A percentile compares a stretch with the other conserved stretches of the same genome.
Conservation (phyloP, 1,140 invertebrate species). For the Drosophila sucinea region DNA sequence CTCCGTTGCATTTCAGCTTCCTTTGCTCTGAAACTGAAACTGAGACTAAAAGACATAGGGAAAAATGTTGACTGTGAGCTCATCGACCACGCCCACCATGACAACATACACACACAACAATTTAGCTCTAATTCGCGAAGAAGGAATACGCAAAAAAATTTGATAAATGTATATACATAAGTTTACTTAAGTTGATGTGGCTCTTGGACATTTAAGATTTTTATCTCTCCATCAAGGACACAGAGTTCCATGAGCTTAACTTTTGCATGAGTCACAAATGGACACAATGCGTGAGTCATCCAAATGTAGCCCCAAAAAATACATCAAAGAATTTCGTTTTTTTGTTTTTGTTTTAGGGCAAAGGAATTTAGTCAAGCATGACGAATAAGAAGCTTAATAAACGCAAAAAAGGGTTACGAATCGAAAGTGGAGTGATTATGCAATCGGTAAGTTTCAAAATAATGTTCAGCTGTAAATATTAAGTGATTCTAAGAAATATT, state of each 20-base stretch:
- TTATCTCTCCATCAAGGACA: conserved; percentile 4
- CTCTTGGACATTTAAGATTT: conserved; percentile 5
- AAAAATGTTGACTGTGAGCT: neutral
- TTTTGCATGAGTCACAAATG: neutral
- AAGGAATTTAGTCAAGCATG: conserved; percentile 1
- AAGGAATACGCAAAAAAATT: neutral
- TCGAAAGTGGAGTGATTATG: neutral
- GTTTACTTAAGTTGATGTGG: neutral
- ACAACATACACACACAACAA: neutral
- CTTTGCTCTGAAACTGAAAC: neutral
- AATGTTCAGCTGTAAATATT: neutral
- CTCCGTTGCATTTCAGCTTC: neutral
- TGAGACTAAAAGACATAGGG: neutral
- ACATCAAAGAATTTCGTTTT: neutral
- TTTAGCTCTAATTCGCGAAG: neutral
- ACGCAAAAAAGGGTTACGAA: neutral
- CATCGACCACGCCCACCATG: neutral
- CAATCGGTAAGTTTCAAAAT: neutral
- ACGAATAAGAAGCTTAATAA: conserved; percentile 2
- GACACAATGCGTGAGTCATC: conserved; percentile 1
- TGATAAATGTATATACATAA: too few species aligned
- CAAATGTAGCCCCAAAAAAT: neutral
- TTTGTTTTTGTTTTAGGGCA: neutral
- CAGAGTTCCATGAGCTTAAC: neutral
- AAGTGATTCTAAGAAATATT: neutral